A percentile compares a stretch with the other conserved stretches of the same genome.
Evolutionary conservation across 2,888 invertebrate species (phyloP).

Genomic region (Hemicrepidius hirtus): DNA sequence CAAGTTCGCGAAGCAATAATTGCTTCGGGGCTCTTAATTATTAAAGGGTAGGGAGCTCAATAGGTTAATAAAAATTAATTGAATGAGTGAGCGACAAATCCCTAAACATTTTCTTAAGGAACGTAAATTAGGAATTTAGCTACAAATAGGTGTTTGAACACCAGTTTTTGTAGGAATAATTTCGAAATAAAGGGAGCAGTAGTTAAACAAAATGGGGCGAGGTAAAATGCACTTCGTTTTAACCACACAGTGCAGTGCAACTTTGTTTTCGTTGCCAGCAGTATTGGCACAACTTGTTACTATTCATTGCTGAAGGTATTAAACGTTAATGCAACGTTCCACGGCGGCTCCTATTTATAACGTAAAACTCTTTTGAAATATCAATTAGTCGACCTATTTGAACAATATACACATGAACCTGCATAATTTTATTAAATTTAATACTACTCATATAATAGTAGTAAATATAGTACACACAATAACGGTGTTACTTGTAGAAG

Average conservation of each 20-base stretch:
- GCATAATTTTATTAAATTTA: too few relatives aligned
- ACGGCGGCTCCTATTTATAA: background rate
- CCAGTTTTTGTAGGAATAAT: slow-evolving; percentile 4
- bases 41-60: slow-evolving; percentile 6
- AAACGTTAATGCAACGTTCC: slow-evolving; percentile 19
- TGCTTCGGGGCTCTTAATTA: slow-evolving; percentile 21
- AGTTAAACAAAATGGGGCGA: slow-evolving; percentile 14
- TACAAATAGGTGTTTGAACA: background rate
- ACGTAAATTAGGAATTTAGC: background rate
- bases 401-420: too few relatives aligned
- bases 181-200: background rate
- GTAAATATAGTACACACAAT: too few relatives aligned
- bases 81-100: slow-evolving; percentile 17
- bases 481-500: too few relatives aligned
- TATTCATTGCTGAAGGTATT: slow-evolving; percentile 21
- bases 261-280: background rate
- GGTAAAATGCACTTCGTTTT: slow-evolving; percentile 16
- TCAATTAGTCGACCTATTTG: too few relatives aligned
- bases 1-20: slow-evolving; percentile 24
- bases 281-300: slow-evolving; percentile 16
- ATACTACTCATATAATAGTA: too few relatives aligned
- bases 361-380: background rate
- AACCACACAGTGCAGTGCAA: slow-evolving; percentile 6
- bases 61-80: slow-evolving; percentile 24
- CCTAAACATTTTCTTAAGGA: background rate